Base-by-base conservation (phyloP, 2,797 vertebrate species). In the Propithecus deckenii region DNA sequence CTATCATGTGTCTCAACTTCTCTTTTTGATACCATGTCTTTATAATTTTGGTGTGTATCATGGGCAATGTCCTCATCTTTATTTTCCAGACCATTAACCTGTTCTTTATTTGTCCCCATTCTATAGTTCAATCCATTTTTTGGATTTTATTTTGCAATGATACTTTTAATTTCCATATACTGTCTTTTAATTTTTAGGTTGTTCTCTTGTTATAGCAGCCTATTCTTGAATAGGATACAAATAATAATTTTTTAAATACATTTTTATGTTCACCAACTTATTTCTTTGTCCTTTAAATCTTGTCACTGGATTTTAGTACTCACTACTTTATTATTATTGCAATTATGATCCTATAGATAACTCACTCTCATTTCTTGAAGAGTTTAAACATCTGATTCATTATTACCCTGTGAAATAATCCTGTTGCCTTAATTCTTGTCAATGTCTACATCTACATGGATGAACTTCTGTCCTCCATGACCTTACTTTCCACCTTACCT, bases 11-110 rank as follows among this genome's bases (percentile, higher is more conserved):
- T 74, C 35, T 94, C 30, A 83, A 55, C 17, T 94, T 89, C n/a
- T 71, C 35, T 89, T 90, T 80, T 59, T 57, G 17, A 65, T n/a
- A 74, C 17, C 9, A 55, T 14, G 7, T 67, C 46, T 89, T 83
- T 83, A 50, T 17, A 50, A 72, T 46, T 25, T 95, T 43, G 15
- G 7, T 67, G 67, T 85, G 28, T 41, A 55, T 88, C 41, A 32
- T 55, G 7, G 7, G 1, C 43, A 69, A 28, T 43, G 23, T 76
- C 63, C 30, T 86, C 17, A 86, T 22, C 18, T 81, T 93, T 86
- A 55, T 86, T 91, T 94, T 76, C 11, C n/a, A 92, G 46, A 72
- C 17, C 50, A 86, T 55, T 78, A 72, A 67, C 88, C 88, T 96
- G 13, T 78, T 94, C 15, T 86, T 65, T 81, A 41, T 86, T 69